Conservation (phyloP, 2,888 invertebrate species). For the Xestia xanthographa region DNA sequence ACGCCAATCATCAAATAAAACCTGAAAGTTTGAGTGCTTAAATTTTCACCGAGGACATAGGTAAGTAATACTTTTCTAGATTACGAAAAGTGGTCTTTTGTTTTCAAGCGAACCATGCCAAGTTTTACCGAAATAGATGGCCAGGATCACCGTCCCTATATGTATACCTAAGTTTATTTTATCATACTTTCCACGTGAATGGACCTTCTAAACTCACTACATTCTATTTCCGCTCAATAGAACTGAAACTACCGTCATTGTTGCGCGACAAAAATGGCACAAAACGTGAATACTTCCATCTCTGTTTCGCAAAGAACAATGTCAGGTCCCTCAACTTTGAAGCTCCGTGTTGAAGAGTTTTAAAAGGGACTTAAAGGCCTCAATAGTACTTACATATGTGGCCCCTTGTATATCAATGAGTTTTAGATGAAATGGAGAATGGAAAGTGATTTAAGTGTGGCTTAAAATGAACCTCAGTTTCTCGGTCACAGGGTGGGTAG, state of each 20-base stretch:
- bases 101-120: neutral
- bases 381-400: slow-evolving; percentile 51
- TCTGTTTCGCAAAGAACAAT: slow-evolving; percentile 40
- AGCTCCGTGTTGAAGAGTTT: slow-evolving; percentile 55
- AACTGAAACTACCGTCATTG: slow-evolving; percentile 46
- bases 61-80: neutral
- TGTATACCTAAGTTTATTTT: slow-evolving; percentile 27
- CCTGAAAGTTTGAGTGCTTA: neutral
- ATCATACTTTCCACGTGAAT: slow-evolving; percentile 43
- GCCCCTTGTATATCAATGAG: slow-evolving; percentile 43
- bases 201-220: slow-evolving; percentile 36
- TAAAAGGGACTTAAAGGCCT: slow-evolving; percentile 44
- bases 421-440: slow-evolving; percentile 23
- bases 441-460: slow-evolving; percentile 41
- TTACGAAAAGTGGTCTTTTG: neutral
- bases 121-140: neutral
- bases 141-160: neutral
- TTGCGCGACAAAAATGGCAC: slow-evolving; percentile 22
- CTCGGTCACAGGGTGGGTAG: slow-evolving; percentile 25
- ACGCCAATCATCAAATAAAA: neutral
- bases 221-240: slow-evolving; percentile 49
- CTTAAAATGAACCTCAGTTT: slow-evolving; percentile 23
- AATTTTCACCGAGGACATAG: neutral
- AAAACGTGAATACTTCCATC: slow-evolving; percentile 8
- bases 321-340: slow-evolving; percentile 47